Percentiles rank a stretch among this genome's conserved stretches.
Conservation (phyloP, 2,888 invertebrate species). For the Bellardia pandia region DNA sequence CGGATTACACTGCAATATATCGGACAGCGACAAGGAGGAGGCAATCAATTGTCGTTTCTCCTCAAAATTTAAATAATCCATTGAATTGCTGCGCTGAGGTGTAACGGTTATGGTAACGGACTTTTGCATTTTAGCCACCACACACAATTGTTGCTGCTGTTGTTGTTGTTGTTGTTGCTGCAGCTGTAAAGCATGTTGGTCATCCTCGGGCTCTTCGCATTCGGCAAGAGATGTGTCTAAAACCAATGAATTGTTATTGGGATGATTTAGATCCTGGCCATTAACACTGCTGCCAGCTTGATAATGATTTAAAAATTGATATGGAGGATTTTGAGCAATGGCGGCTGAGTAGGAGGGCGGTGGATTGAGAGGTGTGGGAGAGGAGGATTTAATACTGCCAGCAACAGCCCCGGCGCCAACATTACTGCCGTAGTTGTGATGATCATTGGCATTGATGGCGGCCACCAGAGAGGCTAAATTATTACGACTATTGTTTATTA, state of each 20-base stretch:
- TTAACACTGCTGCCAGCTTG: constrained; percentile 58
- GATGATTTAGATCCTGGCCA: constrained; percentile 61
- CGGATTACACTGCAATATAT: constrained; percentile 91
- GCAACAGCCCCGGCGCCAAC: constrained; percentile 72
- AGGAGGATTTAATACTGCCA: constrained; percentile 49
- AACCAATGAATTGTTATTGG: constrained; percentile 67
- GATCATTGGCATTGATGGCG: constrained; percentile 76
- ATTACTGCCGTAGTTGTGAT: constrained; percentile 70
- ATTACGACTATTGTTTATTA: constrained; percentile 80
- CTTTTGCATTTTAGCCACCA: constrained; percentile 85
- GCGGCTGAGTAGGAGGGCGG: constrained; percentile 82
- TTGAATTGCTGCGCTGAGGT: constrained; percentile 91
- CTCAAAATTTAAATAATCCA: constrained; percentile 96
- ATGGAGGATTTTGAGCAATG: constrained; percentile 74
- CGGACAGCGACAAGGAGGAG: constrained; percentile 93
- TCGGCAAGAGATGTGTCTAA: constrained; percentile 59
- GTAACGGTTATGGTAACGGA: constrained; percentile 88
- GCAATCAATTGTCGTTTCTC: constrained; percentile 95
- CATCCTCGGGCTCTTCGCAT: constrained; percentile 70
- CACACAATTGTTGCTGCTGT: constrained; percentile 82
- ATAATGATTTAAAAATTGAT: constrained; percentile 76
- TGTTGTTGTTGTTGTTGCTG: constrained; percentile 77
- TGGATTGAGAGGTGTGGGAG: constrained; percentile 68
- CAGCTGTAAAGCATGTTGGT: constrained; percentile 75
- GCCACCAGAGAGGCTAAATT: constrained; percentile 79